Evolutionary conservation across 2,888 invertebrate genomes (phyloP).

Genomic region (Idaea dimidiata): DNA sequence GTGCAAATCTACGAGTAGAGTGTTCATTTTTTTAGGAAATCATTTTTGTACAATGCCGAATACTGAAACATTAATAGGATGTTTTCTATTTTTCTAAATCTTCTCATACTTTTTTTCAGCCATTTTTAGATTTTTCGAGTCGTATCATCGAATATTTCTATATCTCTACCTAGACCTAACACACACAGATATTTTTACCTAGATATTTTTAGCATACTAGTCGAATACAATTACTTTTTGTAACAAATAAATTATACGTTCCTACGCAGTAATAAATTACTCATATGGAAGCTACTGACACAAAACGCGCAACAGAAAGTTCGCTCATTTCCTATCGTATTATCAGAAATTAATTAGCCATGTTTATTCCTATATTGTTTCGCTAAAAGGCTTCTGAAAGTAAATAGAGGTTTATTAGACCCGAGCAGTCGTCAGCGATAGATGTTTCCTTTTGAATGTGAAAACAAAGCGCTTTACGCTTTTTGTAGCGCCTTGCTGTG

Average conservation of each 20-base stretch:
- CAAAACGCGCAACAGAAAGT: slow-evolving; percentile 20
- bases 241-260: too few species aligned
- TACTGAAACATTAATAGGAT: too few species aligned
- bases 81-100: too few species aligned
- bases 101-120: not conserved
- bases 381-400: slow-evolving; percentile 53
- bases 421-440: slow-evolving; percentile 52
- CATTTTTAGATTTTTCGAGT: not conserved
- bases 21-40: too few species aligned
- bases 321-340: slow-evolving; percentile 19
- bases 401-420: slow-evolving; percentile 68
- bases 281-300: slow-evolving; percentile 11
- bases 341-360: slow-evolving; percentile 31
- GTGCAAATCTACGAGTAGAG: too few species aligned
- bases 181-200: too few species aligned
- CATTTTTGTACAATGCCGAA: too few species aligned
- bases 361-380: slow-evolving; percentile 40
- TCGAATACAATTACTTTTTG: too few species aligned
- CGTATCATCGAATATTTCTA: not conserved
- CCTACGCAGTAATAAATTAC: slow-evolving; percentile 14
- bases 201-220: too few species aligned
- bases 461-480: slow-evolving; percentile 71
- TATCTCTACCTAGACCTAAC: too few species aligned
- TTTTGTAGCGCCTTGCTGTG: slow-evolving; percentile 59
- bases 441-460: slow-evolving; percentile 56